phyloP scores from a whole-genome alignment of 2,113 vertebrate genomes.

The Anser cygnoides region DNA sequence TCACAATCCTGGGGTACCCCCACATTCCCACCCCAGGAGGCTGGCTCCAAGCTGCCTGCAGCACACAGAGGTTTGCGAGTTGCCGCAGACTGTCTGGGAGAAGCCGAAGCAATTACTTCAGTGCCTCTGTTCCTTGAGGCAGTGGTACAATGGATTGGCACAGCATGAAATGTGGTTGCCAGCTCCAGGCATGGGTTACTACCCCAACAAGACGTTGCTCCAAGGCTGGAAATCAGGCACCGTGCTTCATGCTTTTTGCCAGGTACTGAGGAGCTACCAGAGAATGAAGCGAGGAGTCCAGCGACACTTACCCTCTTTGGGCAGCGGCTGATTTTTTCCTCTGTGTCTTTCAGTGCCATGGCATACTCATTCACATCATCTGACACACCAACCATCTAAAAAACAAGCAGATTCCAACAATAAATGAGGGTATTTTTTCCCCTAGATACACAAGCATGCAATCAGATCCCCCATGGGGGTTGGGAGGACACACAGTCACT shows the following conservation, averaged over 20 bases:
- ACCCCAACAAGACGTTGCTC: background rate
- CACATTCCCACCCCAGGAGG: background rate
- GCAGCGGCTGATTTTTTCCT: constrained; percentile 93
- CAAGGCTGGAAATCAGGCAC: background rate
- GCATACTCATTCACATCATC: constrained; percentile 97
- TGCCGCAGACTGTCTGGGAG: background rate
- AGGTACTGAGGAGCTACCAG: background rate
- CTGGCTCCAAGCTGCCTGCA: background rate
- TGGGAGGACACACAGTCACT: background rate
- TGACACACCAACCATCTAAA: constrained; percentile 97
- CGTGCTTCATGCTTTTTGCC: background rate
- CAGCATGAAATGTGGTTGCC: background rate
- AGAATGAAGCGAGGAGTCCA: background rate
- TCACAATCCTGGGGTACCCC: background rate
- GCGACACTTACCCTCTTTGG: constrained; percentile 82
- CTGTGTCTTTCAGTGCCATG: constrained; percentile 92
- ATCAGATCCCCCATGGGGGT: rapidly evolving
- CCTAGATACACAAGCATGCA: background rate
- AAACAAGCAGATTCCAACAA: constrained; percentile 12
- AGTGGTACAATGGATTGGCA: background rate
- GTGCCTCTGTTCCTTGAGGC: background rate
- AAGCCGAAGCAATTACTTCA: background rate
- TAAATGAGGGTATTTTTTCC: background rate
- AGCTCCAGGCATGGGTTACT: background rate
- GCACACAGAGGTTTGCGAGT: background rate